Evolutionary conservation across 2,888 invertebrate species (phyloP), one percentile per base, ranked within the genome.

Genomic region (Monoplex corrugatus): DNA sequence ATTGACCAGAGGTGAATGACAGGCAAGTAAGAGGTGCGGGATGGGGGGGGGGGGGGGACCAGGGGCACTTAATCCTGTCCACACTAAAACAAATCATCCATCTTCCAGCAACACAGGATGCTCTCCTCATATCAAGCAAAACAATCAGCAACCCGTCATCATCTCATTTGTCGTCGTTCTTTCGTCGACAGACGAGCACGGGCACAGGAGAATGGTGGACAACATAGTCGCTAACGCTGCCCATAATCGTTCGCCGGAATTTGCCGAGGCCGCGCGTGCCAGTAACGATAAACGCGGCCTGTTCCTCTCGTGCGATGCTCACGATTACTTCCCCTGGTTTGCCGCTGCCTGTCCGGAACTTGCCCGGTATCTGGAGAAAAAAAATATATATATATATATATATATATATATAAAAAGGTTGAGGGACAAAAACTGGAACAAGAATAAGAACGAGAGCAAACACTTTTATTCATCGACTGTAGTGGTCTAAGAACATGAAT

Each of bases 221-320:
- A 50, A 95, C 92, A 92, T 94, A 94, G 91, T 95, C 95, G 90
- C 95, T 95, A 87, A 95, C 95, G 85, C 94, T 94, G n/a, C 95
- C 95, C 87, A 94, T 89, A 40, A 95, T 91, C 43, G 95, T 95
- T 86, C 95, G 89, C 82, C 94, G 93, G 80, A 95, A 87, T 87
- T 93, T 94, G 82, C 95, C 94, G 38, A 93, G 94, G 3, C 95
- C 95, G 32, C 95, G 92, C 2, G 95, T 94, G 8, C 95, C 95
- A 16, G 94, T 94, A 8, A 95, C 92, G 57, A 95, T 92, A 75
- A 95, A 86, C 0, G 91, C 89, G 0, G 94, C 94, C 28, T 94
- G 92, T 88, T 95, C 95, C 63, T 95, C 94, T 23, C 92, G 91
- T 8, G 95, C 94, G 8, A 94, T 91, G 85, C 91, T 91, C n/a